Conservation (phyloP, 2,113 vertebrate genomes). For the Chaetorhynchus papuensis region DNA sequence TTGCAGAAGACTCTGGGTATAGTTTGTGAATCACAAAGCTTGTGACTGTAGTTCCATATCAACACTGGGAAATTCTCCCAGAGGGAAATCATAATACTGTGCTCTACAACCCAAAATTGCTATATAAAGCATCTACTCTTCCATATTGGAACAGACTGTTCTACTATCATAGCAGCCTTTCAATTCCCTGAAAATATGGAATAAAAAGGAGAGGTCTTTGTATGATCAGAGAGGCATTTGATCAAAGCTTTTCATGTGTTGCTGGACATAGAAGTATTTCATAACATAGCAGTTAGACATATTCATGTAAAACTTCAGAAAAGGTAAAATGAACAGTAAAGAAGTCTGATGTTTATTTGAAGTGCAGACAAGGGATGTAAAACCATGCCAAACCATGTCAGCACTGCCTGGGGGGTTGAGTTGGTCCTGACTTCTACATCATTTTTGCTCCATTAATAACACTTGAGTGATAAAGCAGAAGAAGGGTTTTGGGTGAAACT, state of each 20-base stretch:
- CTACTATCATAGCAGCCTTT: not conserved
- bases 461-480: not conserved
- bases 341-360: not conserved
- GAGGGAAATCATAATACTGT: not conserved
- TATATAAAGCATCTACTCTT: not conserved
- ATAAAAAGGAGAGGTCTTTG: not conserved
- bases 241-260: constrained; percentile 2
- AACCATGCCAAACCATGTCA: not conserved
- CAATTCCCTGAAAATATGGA: not conserved
- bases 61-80: constrained; percentile 3
- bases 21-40: constrained; percentile 33
- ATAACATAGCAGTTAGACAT: not conserved
- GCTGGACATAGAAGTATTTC: not conserved
- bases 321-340: not conserved
- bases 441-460: not conserved
- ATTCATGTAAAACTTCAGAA: not conserved
- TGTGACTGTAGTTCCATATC: not conserved
- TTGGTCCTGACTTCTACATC: not conserved
- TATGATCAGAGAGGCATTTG: constrained; percentile 2
- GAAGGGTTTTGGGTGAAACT: not conserved
- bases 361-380: not conserved
- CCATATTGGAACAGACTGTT: not conserved
- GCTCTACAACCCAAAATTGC: not conserved
- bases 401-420: not conserved
- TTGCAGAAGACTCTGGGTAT: not conserved